These are phyloP conservation scores for Odontomachus brunneus DNA, from an alignment of 1,140 invertebrate species.

Conservation along the genomic window DNA sequence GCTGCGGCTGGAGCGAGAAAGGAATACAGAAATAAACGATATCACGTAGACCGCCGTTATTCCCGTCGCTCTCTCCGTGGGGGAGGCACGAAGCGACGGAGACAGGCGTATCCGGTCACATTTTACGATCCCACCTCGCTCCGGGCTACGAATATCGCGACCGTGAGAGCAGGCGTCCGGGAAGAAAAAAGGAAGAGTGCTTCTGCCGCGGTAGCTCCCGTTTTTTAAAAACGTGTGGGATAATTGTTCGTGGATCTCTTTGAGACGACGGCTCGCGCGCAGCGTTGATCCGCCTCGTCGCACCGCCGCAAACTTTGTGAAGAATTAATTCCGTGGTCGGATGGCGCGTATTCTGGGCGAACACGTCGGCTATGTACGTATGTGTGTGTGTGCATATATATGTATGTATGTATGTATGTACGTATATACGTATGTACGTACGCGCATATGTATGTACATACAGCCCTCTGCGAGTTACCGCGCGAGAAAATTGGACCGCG, in stretches of 20 bases:
- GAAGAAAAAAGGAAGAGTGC: conserved; percentile 13
- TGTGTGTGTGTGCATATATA: not conserved
- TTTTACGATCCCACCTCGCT: conserved; percentile 52
- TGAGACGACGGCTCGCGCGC: conserved; percentile 30
- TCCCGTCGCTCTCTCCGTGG: conserved; percentile 28
- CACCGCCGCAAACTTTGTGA: conserved; percentile 8
- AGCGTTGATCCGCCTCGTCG: conserved; percentile 18
- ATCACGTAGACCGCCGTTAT: conserved; percentile 41
- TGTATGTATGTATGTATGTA: no score
- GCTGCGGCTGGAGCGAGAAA: conserved; percentile 7
- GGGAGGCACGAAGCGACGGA: conserved; percentile 17
- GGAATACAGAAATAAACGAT: conserved; percentile 27
- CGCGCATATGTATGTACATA: no score
- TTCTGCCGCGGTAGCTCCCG: not conserved
- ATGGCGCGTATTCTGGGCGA: not conserved
- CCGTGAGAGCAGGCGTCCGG: conserved; percentile 16
- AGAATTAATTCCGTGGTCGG: conserved; percentile 49
- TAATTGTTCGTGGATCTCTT: conserved; percentile 52
- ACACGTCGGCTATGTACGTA: not conserved
- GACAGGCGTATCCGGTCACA: conserved; percentile 50
- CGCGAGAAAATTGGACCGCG: not conserved
- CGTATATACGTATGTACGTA: no score
- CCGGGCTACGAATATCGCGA: conserved; percentile 49
- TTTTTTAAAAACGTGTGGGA: conserved; percentile 29
- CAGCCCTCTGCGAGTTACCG: not conserved